phyloP scores from a whole-genome alignment of 2,888 invertebrate genomes.

The Plebejus melissa region DNA sequence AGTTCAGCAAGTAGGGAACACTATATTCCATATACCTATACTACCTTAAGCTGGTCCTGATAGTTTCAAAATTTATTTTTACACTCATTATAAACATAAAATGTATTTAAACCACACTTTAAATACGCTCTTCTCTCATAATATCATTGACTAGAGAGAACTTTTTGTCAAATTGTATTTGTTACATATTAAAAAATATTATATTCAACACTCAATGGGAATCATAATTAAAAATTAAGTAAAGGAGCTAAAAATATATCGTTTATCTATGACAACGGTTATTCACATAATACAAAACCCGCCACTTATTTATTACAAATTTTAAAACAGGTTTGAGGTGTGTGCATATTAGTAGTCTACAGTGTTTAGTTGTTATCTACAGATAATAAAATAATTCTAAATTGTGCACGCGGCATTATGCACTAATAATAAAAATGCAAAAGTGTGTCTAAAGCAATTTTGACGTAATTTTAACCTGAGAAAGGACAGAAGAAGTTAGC shows the following conservation, averaged over 20 bases:
- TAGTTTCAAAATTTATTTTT: no score
- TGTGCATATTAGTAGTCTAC: not conserved
- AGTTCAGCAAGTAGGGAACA: no score
- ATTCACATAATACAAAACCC: not conserved
- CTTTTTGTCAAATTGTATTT: not conserved
- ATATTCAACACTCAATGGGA: not conserved
- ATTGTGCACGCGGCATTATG: no score
- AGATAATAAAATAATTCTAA: no score
- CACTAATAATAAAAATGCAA: not conserved
- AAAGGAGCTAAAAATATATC: not conserved
- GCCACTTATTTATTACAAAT: not conserved
- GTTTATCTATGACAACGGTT: not conserved
- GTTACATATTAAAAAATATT: not conserved
- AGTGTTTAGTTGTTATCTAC: no score
- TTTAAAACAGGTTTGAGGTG: not conserved
- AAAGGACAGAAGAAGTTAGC: no score
- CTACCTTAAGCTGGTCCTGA: no score
- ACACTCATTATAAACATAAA: no score
- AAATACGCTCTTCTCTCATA: not conserved
- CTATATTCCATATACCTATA: no score
- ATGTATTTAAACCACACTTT: not conserved
- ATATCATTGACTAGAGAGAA: conserved; percentile 6
- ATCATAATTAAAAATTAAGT: not conserved
- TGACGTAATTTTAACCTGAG: not conserved
- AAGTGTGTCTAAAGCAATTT: not conserved